Conservation (phyloP, 2,797 vertebrate genomes). For the Anguilla megastoma region DNA sequence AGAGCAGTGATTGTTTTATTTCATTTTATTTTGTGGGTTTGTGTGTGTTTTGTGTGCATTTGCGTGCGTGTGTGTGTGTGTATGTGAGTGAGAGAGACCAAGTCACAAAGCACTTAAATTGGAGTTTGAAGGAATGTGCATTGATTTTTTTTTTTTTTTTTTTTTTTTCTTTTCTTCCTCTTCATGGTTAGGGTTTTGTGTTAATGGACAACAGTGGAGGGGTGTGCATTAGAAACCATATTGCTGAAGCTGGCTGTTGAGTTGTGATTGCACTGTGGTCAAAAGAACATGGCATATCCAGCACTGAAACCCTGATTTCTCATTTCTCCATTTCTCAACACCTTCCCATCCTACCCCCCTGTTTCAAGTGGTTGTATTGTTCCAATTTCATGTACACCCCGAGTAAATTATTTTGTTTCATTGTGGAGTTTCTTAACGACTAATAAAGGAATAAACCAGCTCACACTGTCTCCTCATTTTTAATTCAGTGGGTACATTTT, state of each 20-base stretch:
- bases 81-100: conserved; percentile 56
- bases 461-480: conserved; percentile 27
- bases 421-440: conserved; percentile 99
- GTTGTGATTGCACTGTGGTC: conserved; percentile 73
- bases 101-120: conserved; percentile 72
- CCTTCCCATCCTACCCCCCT: conserved; percentile 42
- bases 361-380: conserved; percentile 84
- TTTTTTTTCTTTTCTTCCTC: conserved; percentile 57
- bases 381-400: conserved; percentile 94
- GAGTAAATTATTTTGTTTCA: conserved; percentile 96
- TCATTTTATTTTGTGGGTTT: conserved; percentile 38
- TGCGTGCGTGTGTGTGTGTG: conserved; percentile 28
- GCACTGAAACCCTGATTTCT: conserved; percentile 72
- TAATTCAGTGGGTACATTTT: background rate
- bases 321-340: conserved; percentile 76
- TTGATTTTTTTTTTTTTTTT: conserved; percentile 62
- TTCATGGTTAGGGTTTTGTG: conserved; percentile 65
- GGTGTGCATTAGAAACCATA: conserved; percentile 63
- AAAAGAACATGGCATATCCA: conserved; percentile 77
- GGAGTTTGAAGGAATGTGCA: conserved; percentile 74
- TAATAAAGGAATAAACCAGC: conserved; percentile 90
- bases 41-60: background rate
- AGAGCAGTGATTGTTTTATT: conserved; percentile 45
- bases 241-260: conserved; percentile 41
- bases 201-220: conserved; percentile 50